Base-by-base conservation (phyloP, 2,797 vertebrate genomes). In the Tamandua tetradactyla region DNA sequence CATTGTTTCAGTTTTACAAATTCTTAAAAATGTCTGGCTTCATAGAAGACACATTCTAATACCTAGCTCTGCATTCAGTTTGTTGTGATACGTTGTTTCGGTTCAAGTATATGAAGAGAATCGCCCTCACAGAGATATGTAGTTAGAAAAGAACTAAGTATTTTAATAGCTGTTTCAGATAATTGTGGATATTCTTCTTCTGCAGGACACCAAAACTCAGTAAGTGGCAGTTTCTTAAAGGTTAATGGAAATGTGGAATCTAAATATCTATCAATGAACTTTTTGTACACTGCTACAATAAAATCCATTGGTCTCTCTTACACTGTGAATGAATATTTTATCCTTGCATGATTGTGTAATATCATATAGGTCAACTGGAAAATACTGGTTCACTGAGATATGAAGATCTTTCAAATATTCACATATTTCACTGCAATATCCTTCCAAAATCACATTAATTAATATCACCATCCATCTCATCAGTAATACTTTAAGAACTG, bases 81-180 rank as follows among this genome's bases (percentile, higher is more conserved):
- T 93, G 64, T 47, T 89, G 49, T 30, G 82, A 71, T 79, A 69
- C 27, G 4, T 18, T 86, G 27, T n/a, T 93, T 89, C 72, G 37
- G 57, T 68, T 92, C 69, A 93, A 94, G 57, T 40, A 71, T 87
- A 49, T 59, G 27, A 87, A 90, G 71, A 69, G 89, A 78, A 82
- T n/a, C 72, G 40, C 71, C n/a, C 37, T 89, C 71, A 55, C 6
- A 79, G n/a, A 93, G 57, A 87, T 83, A 49, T 5, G 35, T 9
- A 72, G 27, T 84, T 44, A 85, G 68, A 95, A 90, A 93, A 91
- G 12, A 95, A 94, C 11, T 25, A 27, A 95, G 30, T 55, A 20
- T 88, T 88, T 95, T 87, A 78, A 94, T 72, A 85, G 55, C 20
- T 95, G 35, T 90, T 94, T 90, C 72, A 84, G 61, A 76, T 81